Evolutionary conservation across 2,113 vertebrate species (phyloP).

Genomic region (Serinus canaria): DNA sequence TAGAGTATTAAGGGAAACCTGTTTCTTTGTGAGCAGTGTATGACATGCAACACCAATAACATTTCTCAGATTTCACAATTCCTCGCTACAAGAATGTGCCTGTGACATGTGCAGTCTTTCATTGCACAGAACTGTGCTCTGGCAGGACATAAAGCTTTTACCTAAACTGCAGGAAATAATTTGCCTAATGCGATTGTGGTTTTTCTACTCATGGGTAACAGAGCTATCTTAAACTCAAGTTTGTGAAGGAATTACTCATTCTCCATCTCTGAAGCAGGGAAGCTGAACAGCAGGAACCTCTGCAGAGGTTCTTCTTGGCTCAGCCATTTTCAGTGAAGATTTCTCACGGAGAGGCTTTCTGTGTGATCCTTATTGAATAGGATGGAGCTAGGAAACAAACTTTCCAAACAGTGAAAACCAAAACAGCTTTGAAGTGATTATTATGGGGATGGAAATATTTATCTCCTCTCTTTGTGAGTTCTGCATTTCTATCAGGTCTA

Average conservation of each 20-base stretch:
- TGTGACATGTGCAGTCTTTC: neutral
- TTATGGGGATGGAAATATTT: neutral
- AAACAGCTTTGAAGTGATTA: accelerated
- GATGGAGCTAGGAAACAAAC: neutral
- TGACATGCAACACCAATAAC: neutral
- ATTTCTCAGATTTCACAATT: neutral
- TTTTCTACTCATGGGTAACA: neutral
- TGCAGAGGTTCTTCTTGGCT: neutral
- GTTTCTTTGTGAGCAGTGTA: neutral
- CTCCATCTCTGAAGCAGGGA: neutral
- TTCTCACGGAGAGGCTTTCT: neutral
- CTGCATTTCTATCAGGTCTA: neutral
- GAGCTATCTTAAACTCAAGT: neutral
- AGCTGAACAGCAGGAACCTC: neutral
- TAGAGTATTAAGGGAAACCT: neutral
- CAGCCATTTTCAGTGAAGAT: neutral
- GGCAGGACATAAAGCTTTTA: neutral
- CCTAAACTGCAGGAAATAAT: neutral
- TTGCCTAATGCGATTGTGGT: neutral
- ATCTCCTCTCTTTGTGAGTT: neutral
- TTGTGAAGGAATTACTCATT: neutral
- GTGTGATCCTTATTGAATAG: neutral
- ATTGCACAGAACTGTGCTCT: neutral
- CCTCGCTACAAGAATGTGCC: neutral
- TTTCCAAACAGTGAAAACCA: neutral